phyloP scores from a whole-genome alignment of 1,140 invertebrate genomes.

The Hypothenemus hampei region DNA sequence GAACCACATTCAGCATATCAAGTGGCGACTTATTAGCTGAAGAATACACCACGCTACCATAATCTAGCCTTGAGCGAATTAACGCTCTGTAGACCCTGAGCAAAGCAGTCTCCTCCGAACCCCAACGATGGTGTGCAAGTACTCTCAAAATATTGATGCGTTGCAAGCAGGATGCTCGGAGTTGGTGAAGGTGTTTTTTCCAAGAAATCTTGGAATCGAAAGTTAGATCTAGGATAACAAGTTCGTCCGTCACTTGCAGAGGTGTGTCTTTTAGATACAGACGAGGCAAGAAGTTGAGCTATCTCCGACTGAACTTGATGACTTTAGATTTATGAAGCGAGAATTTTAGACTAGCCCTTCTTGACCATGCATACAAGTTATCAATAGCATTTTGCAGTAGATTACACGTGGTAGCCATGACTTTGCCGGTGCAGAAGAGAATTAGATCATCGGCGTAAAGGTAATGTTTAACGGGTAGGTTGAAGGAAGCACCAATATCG shows the following conservation, averaged over 20 bases:
- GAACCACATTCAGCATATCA: neutral
- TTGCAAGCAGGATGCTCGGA: neutral
- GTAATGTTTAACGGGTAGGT: neutral
- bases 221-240: neutral
- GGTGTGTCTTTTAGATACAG: neutral
- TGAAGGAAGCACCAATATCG: neutral
- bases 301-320: neutral
- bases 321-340: neutral
- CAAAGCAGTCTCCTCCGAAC: conserved; percentile 4
- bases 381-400: conserved; percentile 4
- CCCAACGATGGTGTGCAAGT: conserved; percentile 8
- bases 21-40: neutral
- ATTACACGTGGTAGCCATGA: neutral
- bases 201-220: conserved; percentile 6
- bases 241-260: neutral
- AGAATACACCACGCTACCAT: neutral
- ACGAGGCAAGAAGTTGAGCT: neutral
- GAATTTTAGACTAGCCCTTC: conserved; percentile 2
- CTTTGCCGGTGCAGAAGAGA: conserved; percentile 7
- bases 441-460: conserved; percentile 13
- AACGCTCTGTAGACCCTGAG: conserved; percentile 1
- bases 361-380: neutral
- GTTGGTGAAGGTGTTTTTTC: neutral
- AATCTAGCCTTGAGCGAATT: neutral
- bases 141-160: conserved; percentile 7